A percentile compares a stretch with the other conserved stretches of the same genome.
Conservation (phyloP, 2,797 vertebrate species). For the Poliocrania exsul region DNA sequence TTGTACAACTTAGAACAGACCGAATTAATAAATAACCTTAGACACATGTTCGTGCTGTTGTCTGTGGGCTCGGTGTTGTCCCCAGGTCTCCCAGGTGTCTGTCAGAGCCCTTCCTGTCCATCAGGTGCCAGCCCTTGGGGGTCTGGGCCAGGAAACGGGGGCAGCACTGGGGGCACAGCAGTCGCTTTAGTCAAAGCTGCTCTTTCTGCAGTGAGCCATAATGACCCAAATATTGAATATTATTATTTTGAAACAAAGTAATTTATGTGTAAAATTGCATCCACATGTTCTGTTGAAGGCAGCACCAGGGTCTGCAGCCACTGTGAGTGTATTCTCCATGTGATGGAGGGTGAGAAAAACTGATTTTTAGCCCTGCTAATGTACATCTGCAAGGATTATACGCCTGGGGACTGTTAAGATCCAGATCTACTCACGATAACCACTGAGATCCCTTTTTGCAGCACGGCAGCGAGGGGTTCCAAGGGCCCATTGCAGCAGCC, state of each 20-base stretch:
- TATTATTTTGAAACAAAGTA: neutral
- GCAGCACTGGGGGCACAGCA: fast-evolving
- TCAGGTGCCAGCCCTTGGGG: neutral
- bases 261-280: neutral
- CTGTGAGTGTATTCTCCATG: fast-evolving
- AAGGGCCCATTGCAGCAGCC: neutral
- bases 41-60: neutral
- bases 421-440: neutral
- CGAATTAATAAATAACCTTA: constrained; percentile 85
- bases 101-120: neutral
- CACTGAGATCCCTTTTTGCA: neutral
- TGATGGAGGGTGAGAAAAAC: neutral
- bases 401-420: neutral
- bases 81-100: neutral
- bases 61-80: neutral
- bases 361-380: neutral
- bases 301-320: fast-evolving
- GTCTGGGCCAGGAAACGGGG: neutral
- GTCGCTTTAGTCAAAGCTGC: neutral
- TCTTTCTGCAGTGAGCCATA: neutral
- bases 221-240: neutral
- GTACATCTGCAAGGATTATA: neutral
- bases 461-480: fast-evolving
- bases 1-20: constrained; percentile 86
- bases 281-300: neutral